Conservation (phyloP, 2,113 vertebrate genomes). For the Brienomyrus brachyistius region DNA sequence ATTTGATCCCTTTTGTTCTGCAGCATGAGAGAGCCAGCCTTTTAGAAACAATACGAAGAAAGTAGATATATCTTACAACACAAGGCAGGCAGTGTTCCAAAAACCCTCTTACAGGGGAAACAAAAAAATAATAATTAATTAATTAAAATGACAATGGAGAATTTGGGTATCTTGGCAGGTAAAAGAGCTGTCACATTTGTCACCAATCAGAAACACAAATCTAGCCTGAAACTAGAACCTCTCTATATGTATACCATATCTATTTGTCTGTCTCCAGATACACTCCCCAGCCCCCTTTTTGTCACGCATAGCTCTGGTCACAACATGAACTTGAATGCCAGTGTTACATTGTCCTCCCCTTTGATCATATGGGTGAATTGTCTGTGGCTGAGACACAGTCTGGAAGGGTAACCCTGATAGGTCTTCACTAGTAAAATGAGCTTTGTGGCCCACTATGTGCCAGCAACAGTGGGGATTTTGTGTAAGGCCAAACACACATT, state of each 20-base stretch:
- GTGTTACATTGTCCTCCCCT: conserved; percentile 59
- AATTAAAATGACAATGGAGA: conserved; percentile 34
- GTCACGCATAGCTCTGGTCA: conserved; percentile 38
- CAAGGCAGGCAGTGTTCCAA: conserved; percentile 24
- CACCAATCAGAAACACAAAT: conserved; percentile 48
- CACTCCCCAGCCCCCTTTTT: neutral
- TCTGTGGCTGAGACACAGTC: conserved; percentile 54
- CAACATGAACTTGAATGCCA: conserved; percentile 56
- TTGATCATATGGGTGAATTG: conserved; percentile 74
- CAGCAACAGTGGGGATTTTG: conserved; percentile 74
- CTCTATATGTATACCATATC: conserved; percentile 43
- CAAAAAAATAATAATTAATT: conserved; percentile 5
- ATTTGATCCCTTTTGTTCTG: conserved; percentile 57
- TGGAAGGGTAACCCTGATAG: conserved; percentile 57
- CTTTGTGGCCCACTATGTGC: conserved; percentile 64
- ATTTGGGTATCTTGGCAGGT: conserved; percentile 41
- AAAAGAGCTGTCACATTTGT: conserved; percentile 45
- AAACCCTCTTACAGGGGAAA: conserved; percentile 11
- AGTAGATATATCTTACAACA: conserved; percentile 52
- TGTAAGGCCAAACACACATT: conserved; percentile 59
- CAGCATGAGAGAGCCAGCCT: conserved; percentile 34
- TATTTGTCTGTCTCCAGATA: conserved; percentile 47
- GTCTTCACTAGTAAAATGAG: conserved; percentile 62
- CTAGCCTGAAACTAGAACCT: conserved; percentile 47
- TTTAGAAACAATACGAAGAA: conserved; percentile 49